Evolutionary conservation across 2,797 vertebrate species (phyloP), one percentile per base, ranked within the genome.

Genomic region (Parauchenoglanis punctatus): DNA sequence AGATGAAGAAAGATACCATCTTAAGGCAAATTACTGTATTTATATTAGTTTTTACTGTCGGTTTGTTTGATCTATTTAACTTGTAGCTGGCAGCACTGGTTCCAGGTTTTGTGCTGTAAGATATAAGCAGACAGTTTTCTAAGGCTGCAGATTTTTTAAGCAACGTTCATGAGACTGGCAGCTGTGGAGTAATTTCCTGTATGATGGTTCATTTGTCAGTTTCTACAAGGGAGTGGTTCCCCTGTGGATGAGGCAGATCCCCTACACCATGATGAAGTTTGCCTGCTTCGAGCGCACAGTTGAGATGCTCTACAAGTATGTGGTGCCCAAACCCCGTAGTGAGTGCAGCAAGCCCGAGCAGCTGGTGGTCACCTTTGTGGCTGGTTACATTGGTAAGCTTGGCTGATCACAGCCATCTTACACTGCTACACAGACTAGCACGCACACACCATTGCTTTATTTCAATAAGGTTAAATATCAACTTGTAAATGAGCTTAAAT

Each of bases 191-290:
- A 10, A 56, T 25, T 73, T 40, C 23, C 5, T n/a, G 28, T 63
- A 2, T 54, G 3, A 40, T 76, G 28, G 44, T 67, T 28, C 0
- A 44, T 59, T 70, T 40, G 12, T 2, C 80, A 99, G 99, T 63
- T 99, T 99, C 95, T 99, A 99, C 91, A 99, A 99, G 91, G 98
- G 99, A 6, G 97, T 99, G 92, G 97, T 96, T 20, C 98, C 99
- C 0, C 95, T 99, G 18, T 99, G 99, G 98, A 99, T 99, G 99
- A 98, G 99, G 82, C 99, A 99, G 95, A 99, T 99, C 90, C 98
- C 99, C 10, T 99, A 99, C 92, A 99, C 99, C 87, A 99, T 99
- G 99, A 99, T 99, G 98, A 99, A 99, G 92, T 99, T 99, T 4
- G 96, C 99, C 91, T 99, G 99, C 95, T 99, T 99, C 84, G 99